These are phyloP conservation scores for Periparus ater DNA, from an alignment of 2,797 vertebrate genomes.

Conservation along the genomic window DNA sequence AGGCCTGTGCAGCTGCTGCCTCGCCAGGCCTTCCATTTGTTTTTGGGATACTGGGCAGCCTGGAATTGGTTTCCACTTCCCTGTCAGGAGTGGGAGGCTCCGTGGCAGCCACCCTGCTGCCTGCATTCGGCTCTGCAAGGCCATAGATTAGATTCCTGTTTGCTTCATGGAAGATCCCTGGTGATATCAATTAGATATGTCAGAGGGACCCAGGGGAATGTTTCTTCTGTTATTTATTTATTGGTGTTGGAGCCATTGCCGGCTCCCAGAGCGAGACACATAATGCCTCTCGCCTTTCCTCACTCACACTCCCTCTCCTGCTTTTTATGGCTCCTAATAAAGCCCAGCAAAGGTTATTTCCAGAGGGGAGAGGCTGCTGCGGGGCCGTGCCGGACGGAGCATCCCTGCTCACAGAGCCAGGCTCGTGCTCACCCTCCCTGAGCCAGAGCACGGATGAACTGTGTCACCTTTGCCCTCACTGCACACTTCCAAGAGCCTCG, in stretches of 20 bases:
- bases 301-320: constrained; percentile 12
- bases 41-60: constrained; percentile 47
- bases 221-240: constrained; percentile 58
- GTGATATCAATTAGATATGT: constrained; percentile 69
- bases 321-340: constrained; percentile 15
- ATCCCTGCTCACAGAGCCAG: neutral
- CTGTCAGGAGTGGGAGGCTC: constrained; percentile 62
- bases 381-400: neutral
- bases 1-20: neutral
- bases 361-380: neutral
- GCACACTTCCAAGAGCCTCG: fast-evolving
- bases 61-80: constrained; percentile 65
- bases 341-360: constrained; percentile 24
- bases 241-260: constrained; percentile 3
- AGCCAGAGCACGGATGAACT: neutral
- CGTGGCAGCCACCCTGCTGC: constrained; percentile 57
- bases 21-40: constrained; percentile 34
- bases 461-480: fast-evolving
- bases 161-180: constrained; percentile 63
- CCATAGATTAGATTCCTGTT: constrained; percentile 71
- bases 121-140: constrained; percentile 65
- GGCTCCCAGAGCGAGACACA: constrained; percentile 2
- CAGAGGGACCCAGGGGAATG: constrained; percentile 50
- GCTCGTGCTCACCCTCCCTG: fast-evolving
- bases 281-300: constrained; percentile 14